Base-by-base conservation (phyloP, 37 sponge, comb jelly and placozoan genomes). In the Dysidea cf. avara region DNA sequence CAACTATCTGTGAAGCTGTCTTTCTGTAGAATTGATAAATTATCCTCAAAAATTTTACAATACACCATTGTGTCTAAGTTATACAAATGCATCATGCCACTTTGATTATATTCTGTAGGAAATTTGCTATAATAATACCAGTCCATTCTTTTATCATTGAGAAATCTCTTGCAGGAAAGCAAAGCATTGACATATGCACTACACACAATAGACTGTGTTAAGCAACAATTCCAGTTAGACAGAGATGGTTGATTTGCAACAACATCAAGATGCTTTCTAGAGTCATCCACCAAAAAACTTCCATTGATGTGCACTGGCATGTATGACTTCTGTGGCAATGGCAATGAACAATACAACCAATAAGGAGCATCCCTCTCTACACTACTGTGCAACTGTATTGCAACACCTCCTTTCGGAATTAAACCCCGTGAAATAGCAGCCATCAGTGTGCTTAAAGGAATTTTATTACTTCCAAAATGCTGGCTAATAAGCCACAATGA, bases 281-380 rank as follows among this genome's bases (percentile, higher is more conserved):
- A 83, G 16, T 71, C 78, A 69, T 89, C 90, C 26, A 89, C 64
- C 38, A 53, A 32, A 39, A 89, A 89, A 39, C 78, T 80, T 11
- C 84, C 90, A 78, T 89, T 83, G 25, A 89, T 34, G 63, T 83
- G 84, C 38, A 89, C 90, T 25, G 90, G 90, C 37, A 89, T 50
- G 21, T 61, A 14, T 24, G 61, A 75, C 16, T 6, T 3, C 29
- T 71, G 18, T 28, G 79, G 79, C 24, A 88, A 47, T 52, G 89
- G 89, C 16, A 88, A 32, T 40, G 56, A 78, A 73, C 81, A 78
- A 52, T 68, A 88, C 22, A 78, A 28, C 28, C 13, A 2, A 37
- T 49, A 59, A 18, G n/a, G 67, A 25, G 21, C 18, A 34, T 28
- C 17, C 0, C 38, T 31, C 1, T 37, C 11, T 30, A 33, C 56